These are phyloP conservation scores for Ceratosolen solmsi DNA, from an alignment of 1,140 invertebrate genomes.

Conservation along the genomic window DNA sequence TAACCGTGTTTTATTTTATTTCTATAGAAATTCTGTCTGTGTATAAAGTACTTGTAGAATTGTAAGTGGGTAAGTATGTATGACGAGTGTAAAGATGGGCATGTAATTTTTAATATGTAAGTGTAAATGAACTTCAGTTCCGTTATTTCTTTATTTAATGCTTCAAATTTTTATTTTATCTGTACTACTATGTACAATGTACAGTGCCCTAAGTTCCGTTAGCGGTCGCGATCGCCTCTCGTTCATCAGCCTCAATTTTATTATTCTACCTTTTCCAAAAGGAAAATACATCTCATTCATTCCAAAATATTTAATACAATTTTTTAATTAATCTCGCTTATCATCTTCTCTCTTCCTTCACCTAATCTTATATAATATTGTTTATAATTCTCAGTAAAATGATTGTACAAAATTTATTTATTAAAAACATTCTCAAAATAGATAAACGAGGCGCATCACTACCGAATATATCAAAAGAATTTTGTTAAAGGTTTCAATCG, in stretches of 20 bases:
- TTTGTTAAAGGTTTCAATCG: no score
- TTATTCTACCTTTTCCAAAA: conserved; percentile 1
- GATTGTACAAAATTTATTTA: neutral
- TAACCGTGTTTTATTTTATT: conserved; percentile 11
- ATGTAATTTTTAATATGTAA: neutral
- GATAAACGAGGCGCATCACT: neutral
- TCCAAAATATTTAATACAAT: neutral
- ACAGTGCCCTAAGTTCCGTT: conserved; percentile 67
- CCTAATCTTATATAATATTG: no score
- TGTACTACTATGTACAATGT: conserved; percentile 72
- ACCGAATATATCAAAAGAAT: no score
- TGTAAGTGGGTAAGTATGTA: neutral
- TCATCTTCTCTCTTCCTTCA: neutral
- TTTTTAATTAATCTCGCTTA: neutral
- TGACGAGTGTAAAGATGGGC: neutral
- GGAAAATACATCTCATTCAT: neutral
- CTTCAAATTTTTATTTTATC: conserved; percentile 56
- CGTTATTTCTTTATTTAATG: conserved; percentile 44
- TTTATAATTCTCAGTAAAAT: neutral
- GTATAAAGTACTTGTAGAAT: neutral
- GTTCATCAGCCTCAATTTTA: conserved; percentile 34
- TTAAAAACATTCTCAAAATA: neutral
- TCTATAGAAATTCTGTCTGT: conserved; percentile 30
- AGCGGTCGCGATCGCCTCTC: conserved; percentile 55
- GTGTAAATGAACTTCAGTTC: conserved; percentile 20